Conservation (phyloP, 1,140 invertebrate species). For the Steinernema khuongi region DNA sequence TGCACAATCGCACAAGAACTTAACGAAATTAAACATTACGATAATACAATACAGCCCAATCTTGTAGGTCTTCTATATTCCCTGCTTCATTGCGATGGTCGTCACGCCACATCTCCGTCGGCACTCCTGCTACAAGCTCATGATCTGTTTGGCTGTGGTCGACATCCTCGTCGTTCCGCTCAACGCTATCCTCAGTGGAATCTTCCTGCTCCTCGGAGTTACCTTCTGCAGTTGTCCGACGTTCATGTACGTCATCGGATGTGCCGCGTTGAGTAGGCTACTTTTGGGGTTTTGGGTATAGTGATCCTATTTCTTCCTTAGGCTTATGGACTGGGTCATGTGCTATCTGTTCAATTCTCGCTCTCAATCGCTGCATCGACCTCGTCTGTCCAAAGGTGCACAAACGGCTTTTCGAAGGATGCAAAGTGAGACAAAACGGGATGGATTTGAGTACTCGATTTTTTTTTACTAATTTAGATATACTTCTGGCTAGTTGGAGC, state of each 20-base stretch:
- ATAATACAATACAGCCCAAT: too few species aligned
- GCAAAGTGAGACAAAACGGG: background rate
- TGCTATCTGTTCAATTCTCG: constrained; percentile 12
- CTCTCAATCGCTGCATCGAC: constrained; percentile 21
- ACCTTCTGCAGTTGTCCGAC: background rate
- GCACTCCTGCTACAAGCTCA: constrained; percentile 6
- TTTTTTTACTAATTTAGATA: background rate
- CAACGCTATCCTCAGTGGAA: background rate
- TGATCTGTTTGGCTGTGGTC: background rate
- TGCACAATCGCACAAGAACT: too few species aligned
- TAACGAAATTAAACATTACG: too few species aligned
- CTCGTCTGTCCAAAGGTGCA: background rate
- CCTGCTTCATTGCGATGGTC: background rate
- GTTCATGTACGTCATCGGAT: background rate
- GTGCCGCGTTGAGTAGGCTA: background rate
- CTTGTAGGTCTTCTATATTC: background rate
- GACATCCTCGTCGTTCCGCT: background rate
- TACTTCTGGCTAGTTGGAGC: background rate
- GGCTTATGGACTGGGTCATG: constrained; percentile 23
- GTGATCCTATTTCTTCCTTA: background rate
- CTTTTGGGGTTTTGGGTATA: background rate
- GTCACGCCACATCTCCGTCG: background rate
- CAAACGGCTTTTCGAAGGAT: constrained; percentile 8
- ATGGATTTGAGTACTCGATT: background rate
- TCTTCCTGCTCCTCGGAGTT: background rate